A percentile compares a stretch with the other conserved stretches of the same genome.
These are phyloP conservation scores for Nipponia nippon DNA, from an alignment of 2,113 vertebrate species.

Conservation along the genomic window DNA sequence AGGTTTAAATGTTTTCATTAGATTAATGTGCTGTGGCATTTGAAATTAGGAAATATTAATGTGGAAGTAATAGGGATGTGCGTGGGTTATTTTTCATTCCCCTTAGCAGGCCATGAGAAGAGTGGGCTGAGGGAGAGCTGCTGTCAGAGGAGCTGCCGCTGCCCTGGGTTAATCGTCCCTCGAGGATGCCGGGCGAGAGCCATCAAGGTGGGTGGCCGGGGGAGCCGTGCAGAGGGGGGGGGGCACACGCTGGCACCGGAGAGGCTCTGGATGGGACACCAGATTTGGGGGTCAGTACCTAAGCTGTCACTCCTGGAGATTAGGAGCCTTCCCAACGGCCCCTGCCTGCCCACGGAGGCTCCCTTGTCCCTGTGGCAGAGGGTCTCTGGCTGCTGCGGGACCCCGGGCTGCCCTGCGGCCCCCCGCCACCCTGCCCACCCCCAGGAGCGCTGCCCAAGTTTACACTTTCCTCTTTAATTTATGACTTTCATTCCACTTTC, in stretches of 20 bases:
- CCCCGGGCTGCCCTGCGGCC: not conserved
- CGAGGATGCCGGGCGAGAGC: not conserved
- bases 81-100: not conserved
- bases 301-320: not conserved
- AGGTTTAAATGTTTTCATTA: not conserved
- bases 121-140: not conserved
- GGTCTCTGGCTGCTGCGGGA: not conserved
- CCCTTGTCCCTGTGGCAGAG: not conserved
- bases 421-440: not conserved
- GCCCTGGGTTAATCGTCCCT: not conserved
- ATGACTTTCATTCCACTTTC: not conserved
- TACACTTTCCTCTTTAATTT: not conserved
- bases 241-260: not conserved
- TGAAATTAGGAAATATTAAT: constrained; percentile 10
- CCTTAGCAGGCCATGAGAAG: not conserved
- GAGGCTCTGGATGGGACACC: not conserved
- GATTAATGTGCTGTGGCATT: constrained; percentile 2
- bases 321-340: accelerated
- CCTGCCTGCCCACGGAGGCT: not conserved
- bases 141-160: not conserved
- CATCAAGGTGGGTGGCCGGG: accelerated
- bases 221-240: not conserved
- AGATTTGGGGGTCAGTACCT: not conserved
- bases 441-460: accelerated
- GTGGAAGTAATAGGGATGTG: not conserved